Base-by-base conservation (phyloP, 2,888 invertebrate genomes). In the Coelinius sp. region DNA sequence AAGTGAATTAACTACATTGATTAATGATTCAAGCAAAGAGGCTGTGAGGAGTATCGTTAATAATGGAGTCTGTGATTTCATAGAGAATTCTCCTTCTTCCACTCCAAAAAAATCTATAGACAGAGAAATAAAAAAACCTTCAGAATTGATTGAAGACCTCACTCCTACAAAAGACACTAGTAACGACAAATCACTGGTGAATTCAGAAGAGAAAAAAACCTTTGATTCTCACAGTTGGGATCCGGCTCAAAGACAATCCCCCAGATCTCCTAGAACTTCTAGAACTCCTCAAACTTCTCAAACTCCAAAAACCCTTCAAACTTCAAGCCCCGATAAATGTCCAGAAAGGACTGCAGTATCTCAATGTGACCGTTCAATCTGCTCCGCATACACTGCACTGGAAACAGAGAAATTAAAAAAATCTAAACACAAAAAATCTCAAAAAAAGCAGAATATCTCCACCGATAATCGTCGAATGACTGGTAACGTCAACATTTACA, bases 401-500 rank as follows among this genome's bases (percentile, higher is more conserved):
- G 64, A 68, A 20, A 10, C 5, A 0, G 68, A 71, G 38, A 46
- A 27, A 14, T 8, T 31, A 1, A 74, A 72, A 20, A 67, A 22
- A n/a, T 24, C 20, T 24, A 38, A 59, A 20, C 31, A 35, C 59
- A 35, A 59, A 8, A 59, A 59, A 31, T 17, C 59, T 5, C 31
- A 59, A n/a, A 14, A 14, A 14, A 31, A 59, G 35, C 14, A 14
- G 35, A 67, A 68, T n/a, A 49, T 73, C 31, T 68, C 27, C 38
- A 75, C 74, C 14, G 82, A 85, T 59, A 82, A 84, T 73, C 83
- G 83, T 31, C 75, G 73, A 7, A 83, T 85, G 83, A 84, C 82
- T 0, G 83, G 85, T 14, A 84, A 82, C 41, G 81, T 85, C 1
- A 85, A 85, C 52, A 84, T 85, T 24, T 85, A 85, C 70, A 84